These are phyloP conservation scores for Rana temporaria DNA, from an alignment of 2,113 vertebrate species.

Conservation along the genomic window DNA sequence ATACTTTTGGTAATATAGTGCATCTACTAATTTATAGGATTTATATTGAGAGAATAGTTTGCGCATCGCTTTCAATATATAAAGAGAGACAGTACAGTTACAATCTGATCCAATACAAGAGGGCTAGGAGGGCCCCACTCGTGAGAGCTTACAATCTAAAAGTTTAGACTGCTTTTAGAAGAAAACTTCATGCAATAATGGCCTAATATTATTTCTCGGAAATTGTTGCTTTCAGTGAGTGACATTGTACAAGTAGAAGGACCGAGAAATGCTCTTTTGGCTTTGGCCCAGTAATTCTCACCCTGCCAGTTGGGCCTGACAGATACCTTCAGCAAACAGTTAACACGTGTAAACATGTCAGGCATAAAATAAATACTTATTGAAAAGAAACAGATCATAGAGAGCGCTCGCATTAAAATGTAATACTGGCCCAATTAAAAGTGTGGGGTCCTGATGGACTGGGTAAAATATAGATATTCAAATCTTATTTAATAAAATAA, in stretches of 20 bases:
- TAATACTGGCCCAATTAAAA: constrained; percentile 62
- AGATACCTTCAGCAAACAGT: constrained; percentile 72
- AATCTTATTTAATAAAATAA: background rate
- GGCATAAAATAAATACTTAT: constrained; percentile 69
- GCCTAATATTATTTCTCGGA: background rate
- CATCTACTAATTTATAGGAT: no score
- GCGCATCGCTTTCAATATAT: no score
- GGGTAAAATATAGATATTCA: background rate
- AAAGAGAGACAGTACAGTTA: no score
- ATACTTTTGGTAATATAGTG: no score
- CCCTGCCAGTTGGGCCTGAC: constrained; percentile 66
- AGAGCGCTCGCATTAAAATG: constrained; percentile 58
- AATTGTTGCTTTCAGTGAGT: constrained; percentile 18
- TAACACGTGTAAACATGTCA: constrained; percentile 75
- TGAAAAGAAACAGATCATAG: constrained; percentile 68
- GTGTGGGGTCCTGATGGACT: constrained; percentile 66
- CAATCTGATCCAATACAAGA: no score
- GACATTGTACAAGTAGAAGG: constrained; percentile 61
- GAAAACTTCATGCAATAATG: background rate
- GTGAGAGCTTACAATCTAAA: no score
- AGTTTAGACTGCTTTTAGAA: background rate
- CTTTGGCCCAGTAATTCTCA: constrained; percentile 37
- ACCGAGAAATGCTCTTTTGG: constrained; percentile 62
- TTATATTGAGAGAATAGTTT: no score
- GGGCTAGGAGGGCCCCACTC: no score